phyloP scores from a whole-genome alignment of 2,113 vertebrate genomes.

The Poeciliopsis prolifica region DNA sequence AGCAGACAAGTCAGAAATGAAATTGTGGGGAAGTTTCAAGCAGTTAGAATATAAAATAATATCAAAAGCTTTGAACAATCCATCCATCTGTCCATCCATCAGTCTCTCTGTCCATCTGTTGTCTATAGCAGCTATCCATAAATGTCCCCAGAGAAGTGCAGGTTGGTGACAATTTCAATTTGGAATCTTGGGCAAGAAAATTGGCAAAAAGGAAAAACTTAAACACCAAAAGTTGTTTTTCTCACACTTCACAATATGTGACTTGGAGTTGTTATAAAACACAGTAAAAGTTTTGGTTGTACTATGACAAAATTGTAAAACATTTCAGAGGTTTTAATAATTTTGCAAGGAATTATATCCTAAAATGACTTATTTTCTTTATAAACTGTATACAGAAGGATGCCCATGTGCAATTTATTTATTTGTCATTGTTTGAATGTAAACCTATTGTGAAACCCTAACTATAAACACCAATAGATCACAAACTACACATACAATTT shows the following conservation, averaged over 20 bases:
- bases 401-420: too few species aligned
- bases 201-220: not conserved
- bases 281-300: not conserved
- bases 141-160: too few species aligned
- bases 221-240: not conserved
- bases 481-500: constrained; percentile 20
- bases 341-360: not conserved
- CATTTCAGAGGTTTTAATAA: not conserved
- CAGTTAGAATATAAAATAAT: too few species aligned
- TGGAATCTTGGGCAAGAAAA: not conserved
- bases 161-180: not conserved
- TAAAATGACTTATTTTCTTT: not conserved
- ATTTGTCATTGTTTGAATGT: not conserved
- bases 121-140: too few species aligned
- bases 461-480: constrained; percentile 35
- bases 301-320: not conserved
- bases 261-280: too few species aligned
- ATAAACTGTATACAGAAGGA: not conserved
- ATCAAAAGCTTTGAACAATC: too few species aligned
- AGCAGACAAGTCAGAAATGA: too few species aligned
- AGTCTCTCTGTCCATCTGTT: too few species aligned
- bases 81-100: too few species aligned
- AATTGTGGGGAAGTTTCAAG: too few species aligned
- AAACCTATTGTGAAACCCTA: not conserved
- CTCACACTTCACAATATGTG: too few species aligned